Evolutionary conservation across 2,113 vertebrate genomes (phyloP).

Genomic region (Pangasianodon gigas): DNA sequence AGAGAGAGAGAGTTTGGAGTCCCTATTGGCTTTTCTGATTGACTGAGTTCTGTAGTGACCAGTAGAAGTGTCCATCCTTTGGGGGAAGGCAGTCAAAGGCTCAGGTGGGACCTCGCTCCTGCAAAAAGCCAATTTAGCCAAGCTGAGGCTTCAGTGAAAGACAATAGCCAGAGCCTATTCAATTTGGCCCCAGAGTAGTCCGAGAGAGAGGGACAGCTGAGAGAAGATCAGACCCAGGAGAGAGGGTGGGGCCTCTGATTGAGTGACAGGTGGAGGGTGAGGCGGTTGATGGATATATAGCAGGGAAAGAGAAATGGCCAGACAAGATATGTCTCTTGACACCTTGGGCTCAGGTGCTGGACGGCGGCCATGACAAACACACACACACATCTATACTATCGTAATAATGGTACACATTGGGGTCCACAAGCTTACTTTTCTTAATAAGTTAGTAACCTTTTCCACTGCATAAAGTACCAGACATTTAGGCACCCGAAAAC

Average conservation of each 20-base stretch:
- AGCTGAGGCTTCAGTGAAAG: constrained; percentile 30
- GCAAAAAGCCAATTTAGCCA: constrained; percentile 58
- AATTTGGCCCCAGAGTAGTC: constrained; percentile 30
- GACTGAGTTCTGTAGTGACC: constrained; percentile 55
- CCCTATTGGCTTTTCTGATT: constrained; percentile 47
- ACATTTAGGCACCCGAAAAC: not conserved
- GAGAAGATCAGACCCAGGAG: not conserved
- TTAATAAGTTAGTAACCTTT: not conserved
- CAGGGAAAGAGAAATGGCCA: not conserved
- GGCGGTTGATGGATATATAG: constrained; percentile 1
- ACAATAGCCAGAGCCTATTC: constrained; percentile 30
- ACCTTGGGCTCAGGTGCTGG: not conserved
- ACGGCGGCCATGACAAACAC: not conserved
- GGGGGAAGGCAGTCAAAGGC: constrained; percentile 30
- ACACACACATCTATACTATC: not conserved
- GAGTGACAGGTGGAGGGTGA: not conserved
- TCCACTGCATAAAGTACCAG: not conserved
- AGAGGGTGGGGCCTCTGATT: not conserved
- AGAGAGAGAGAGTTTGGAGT: not conserved
- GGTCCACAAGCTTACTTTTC: not conserved
- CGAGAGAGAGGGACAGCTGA: not conserved
- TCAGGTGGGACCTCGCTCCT: constrained; percentile 47
- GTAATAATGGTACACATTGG: not conserved
- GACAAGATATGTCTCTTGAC: constrained; percentile 5
- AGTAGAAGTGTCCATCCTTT: constrained; percentile 46